A percentile compares a stretch with the other conserved stretches of the same genome.
Evolutionary conservation across 2,888 invertebrate genomes (phyloP).

Genomic region (Aquatica leii): DNA sequence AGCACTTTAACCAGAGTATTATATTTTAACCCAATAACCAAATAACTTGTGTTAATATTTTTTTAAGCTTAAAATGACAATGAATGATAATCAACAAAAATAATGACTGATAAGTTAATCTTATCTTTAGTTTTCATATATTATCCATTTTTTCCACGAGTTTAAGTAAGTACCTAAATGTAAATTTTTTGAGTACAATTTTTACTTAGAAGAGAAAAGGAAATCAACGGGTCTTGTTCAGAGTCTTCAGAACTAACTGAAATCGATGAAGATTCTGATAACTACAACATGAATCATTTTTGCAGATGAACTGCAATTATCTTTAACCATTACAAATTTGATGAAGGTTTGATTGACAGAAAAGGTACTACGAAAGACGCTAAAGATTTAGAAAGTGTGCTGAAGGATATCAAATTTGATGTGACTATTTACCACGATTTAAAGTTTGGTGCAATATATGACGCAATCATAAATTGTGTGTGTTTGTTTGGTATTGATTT

Average conservation of each 20-base stretch:
- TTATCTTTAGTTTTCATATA: no score
- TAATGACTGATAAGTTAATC: no score
- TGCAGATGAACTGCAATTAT: conserved; percentile 84
- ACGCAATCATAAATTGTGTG: conserved; percentile 69
- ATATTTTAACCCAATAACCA: conserved; percentile 56
- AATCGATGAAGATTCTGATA: conserved; percentile 17
- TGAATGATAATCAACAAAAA: no score
- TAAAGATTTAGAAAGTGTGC: conserved; percentile 71
- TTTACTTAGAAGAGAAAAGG: no score
- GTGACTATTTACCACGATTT: conserved; percentile 75
- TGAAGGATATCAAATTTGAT: conserved; percentile 73
- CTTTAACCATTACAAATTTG: conserved; percentile 87
- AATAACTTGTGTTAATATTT: no score
- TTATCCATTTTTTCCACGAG: no score
- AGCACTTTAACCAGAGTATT: conserved; percentile 71
- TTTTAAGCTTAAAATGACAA: no score
- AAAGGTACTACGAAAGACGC: conserved; percentile 87
- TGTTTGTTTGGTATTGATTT: conserved; percentile 48
- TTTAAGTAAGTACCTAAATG: no score
- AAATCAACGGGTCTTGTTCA: no score
- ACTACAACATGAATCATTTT: conserved; percentile 72
- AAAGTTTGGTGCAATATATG: conserved; percentile 70
- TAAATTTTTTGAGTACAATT: no score
- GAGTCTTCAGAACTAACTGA: neutral
- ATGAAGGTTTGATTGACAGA: conserved; percentile 71